phyloP scores from a whole-genome alignment of 30 jellyfish, hydroid and myxozoan species.

The Rhopilema esculentum region DNA sequence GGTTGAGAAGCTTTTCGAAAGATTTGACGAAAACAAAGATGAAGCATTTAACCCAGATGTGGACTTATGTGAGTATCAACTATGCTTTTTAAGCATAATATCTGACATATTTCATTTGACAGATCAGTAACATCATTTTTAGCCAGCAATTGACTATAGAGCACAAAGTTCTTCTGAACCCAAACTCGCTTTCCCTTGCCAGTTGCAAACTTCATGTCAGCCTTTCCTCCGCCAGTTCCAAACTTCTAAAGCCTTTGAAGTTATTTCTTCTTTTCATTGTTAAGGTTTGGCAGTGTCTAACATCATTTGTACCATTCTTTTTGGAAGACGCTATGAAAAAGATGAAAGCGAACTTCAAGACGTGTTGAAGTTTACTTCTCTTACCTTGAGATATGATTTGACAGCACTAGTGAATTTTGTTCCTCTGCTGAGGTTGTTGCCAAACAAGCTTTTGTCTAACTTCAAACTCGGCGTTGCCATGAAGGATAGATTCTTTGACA shows the following conservation, averaged over 20 bases:
- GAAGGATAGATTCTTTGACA: constrained; percentile 51
- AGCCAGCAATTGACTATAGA: too few species aligned
- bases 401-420: constrained; percentile 34
- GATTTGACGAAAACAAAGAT: background rate
- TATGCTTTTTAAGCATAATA: too few species aligned
- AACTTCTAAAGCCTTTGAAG: too few species aligned
- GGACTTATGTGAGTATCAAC: background rate
- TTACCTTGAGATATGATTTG: background rate
- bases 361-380: background rate
- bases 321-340: constrained; percentile 63
- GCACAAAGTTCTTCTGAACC: too few species aligned
- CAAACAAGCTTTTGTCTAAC: constrained; percentile 26
- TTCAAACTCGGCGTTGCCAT: constrained; percentile 48
- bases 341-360: constrained; percentile 61
- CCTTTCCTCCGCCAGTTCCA: too few species aligned
- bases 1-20: background rate
- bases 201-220: too few species aligned
- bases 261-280: background rate
- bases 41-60: background rate
- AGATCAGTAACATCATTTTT: too few species aligned
- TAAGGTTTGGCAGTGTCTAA: constrained; percentile 65
- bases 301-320: constrained; percentile 55
- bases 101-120: too few species aligned
- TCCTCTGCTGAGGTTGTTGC: constrained; percentile 79
- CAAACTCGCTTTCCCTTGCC: too few species aligned